Evolutionary conservation across 23 tunicate genomes (phyloP), one percentile per base, ranked within the genome.

Genomic region (Diplosoma virens): DNA sequence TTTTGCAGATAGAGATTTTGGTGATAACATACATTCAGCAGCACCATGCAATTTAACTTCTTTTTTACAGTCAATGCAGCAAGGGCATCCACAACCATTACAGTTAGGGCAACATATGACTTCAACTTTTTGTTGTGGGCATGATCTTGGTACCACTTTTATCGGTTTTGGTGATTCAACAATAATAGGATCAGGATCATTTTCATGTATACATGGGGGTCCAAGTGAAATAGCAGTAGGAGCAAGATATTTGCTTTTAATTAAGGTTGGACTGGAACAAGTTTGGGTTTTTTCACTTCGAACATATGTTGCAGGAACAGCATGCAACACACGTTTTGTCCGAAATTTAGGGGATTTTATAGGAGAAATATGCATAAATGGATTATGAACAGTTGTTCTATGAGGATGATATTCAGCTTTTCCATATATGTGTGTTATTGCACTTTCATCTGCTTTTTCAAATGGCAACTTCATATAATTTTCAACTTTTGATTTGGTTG

Each of bases 301-400:
- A 2, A 85, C 79, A 20, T 60, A 26, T 24, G 33, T 79, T 7
- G 76, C 87, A 33, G 80, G 58, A 61, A 92, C 63, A 65, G 79
- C 35, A 69, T 92, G 86, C 31, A 92, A 34, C 3, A 85, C 97
- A 33, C 85, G 73, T 47, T 92, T 85, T 4, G 58, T 81, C 63
- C 97, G 54, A 66, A 81, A 92, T 25, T 70, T 85, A n/a, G 97
- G 84, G 46, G 87, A 54, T 54, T 80, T 92, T 18, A 55, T 48
- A 23, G 92, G 92, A 37, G 97, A 73, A 0, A 85, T 52, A 58
- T 92, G 97, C 77, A 92, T 73, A 47, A 79, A 92, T 34, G 98
- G 98, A n/a, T 82, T 53, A 69, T 83, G 86, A 0, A 93, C 98
- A 41, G 98, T 93, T 22, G 89, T 47, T 52, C 98, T 65, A 25